These are phyloP conservation scores for Hycleus cichorii DNA, from an alignment of 1,140 invertebrate species.

Conservation along the genomic window DNA sequence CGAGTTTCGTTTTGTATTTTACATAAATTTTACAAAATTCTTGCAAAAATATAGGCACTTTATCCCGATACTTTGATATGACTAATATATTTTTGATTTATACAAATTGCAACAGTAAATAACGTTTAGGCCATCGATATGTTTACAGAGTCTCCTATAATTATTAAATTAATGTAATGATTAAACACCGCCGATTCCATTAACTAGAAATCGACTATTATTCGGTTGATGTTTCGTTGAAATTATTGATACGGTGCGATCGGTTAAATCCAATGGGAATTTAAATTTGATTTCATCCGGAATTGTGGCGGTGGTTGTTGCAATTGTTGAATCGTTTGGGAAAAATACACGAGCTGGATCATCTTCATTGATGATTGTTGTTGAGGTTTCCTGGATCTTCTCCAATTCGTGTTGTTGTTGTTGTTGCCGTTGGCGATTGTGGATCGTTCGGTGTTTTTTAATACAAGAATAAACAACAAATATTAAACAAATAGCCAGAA, in stretches of 20 bases:
- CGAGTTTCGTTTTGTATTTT: no score
- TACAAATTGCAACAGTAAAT: no score
- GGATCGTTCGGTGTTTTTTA: constrained; percentile 23
- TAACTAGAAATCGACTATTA: constrained; percentile 20
- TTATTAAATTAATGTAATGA: no score
- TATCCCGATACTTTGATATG: no score
- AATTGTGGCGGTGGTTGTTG: constrained; percentile 30
- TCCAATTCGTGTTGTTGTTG: constrained; percentile 21
- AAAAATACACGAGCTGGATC: no score
- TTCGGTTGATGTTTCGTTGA: constrained; percentile 33
- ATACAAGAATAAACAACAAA: constrained; percentile 37
- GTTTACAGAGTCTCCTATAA: no score
- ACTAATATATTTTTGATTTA: no score
- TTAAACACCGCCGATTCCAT: constrained; percentile 25
- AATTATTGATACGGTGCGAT: constrained; percentile 38
- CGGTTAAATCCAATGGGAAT: constrained; percentile 39
- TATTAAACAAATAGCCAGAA: constrained; percentile 29
- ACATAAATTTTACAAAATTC: no score
- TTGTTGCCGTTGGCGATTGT: neutral
- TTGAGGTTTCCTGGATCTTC: constrained; percentile 20
- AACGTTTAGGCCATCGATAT: no score
- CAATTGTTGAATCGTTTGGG: neutral
- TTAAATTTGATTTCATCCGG: constrained; percentile 41
- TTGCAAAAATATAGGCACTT: no score
- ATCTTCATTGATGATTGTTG: neutral